Percentiles rank a stretch among this genome's conserved stretches.
These are phyloP conservation scores for Acanthopleura granulata DNA, from an alignment of 2,888 invertebrate genomes.

Conservation along the genomic window DNA sequence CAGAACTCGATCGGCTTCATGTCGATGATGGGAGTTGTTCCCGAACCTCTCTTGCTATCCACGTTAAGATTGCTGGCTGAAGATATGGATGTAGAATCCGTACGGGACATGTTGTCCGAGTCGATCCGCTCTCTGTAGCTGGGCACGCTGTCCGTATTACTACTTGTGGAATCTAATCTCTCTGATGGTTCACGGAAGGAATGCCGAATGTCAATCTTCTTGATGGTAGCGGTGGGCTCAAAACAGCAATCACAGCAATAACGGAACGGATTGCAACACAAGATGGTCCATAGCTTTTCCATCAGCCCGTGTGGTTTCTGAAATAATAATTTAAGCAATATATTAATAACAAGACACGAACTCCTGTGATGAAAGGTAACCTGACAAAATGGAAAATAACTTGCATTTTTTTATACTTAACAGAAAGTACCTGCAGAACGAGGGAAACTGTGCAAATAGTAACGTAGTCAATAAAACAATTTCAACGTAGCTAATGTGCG, in stretches of 20 bases:
- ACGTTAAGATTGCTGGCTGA: constrained; percentile 44
- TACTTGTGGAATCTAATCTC: constrained; percentile 54
- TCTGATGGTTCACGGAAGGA: constrained; percentile 53
- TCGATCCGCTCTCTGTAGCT: constrained; percentile 58
- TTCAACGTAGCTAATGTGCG: no score
- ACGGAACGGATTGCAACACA: not conserved
- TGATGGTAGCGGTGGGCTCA: constrained; percentile 34
- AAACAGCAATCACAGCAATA: constrained; percentile 54
- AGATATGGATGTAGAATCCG: constrained; percentile 53
- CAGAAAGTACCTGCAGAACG: no score
- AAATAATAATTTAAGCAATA: not conserved
- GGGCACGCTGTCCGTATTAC: constrained; percentile 46
- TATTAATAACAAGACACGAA: no score
- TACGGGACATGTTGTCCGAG: constrained; percentile 58
- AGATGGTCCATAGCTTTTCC: constrained; percentile 12
- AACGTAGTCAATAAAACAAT: no score
- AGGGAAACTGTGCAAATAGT: no score
- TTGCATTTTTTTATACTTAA: no score
- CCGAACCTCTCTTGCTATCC: constrained; percentile 46
- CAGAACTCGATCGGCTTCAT: constrained; percentile 71
- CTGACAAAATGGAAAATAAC: no score
- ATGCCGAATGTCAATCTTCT: constrained; percentile 63
- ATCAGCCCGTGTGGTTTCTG: constrained; percentile 12
- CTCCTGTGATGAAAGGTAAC: no score
- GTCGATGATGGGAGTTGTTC: constrained; percentile 66